Percentiles rank a stretch among this genome's conserved stretches.
Conservation (phyloP, 2,888 invertebrate species). For the Tolmerus cingulatus region DNA sequence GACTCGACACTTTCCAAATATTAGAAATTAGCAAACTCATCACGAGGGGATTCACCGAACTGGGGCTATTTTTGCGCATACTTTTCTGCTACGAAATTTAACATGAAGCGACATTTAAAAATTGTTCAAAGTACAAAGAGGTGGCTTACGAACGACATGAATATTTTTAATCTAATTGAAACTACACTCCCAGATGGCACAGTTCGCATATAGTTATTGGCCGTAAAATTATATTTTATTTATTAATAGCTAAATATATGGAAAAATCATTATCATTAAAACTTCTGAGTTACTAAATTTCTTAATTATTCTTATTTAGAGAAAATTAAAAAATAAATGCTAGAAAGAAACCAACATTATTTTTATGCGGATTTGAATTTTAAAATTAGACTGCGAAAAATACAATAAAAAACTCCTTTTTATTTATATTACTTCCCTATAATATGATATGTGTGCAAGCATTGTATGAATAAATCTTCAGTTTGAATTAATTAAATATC, state of each 20-base stretch:
- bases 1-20: not conserved
- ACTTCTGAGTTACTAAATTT: not conserved
- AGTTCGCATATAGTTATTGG: not conserved
- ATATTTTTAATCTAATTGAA: not conserved
- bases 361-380: too few species aligned
- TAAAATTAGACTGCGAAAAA: too few species aligned
- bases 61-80: not conserved
- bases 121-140: not conserved
- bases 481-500: too few species aligned
- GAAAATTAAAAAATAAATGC: too few species aligned
- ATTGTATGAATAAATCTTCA: too few species aligned
- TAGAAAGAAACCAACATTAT: too few species aligned
- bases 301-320: not conserved
- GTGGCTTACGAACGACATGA: not conserved
- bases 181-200: not conserved
- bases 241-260: not conserved
- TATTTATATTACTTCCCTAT: too few species aligned
- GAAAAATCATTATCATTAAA: not conserved
- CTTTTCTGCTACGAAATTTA: not conserved
- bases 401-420: too few species aligned
- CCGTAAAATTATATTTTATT: not conserved
- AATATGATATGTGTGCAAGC: too few species aligned
- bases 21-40: not conserved
- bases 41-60: not conserved
- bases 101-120: not conserved